Conservation (phyloP, 2,113 vertebrate species). For the Coryphaenoides rupestris region DNA sequence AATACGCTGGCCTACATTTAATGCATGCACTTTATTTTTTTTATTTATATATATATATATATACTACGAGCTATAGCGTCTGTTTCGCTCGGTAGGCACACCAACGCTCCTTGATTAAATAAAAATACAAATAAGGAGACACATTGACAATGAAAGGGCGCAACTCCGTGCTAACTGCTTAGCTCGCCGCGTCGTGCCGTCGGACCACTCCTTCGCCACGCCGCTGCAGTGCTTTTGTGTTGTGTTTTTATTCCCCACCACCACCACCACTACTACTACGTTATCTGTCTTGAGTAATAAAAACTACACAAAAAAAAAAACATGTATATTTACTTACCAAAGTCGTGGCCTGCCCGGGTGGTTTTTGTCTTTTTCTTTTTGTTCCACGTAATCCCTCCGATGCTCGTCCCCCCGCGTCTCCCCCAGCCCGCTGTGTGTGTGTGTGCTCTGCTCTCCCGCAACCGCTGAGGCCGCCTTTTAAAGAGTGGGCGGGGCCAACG, state of each 20-base stretch:
- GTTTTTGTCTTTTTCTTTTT: slow-evolving; percentile 10
- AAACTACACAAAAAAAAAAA: not conserved
- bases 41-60: too few relatives aligned
- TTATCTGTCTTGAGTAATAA: not conserved
- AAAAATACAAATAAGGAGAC: too few relatives aligned
- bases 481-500: slow-evolving; percentile 55
- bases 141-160: not conserved
- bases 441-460: too few relatives aligned
- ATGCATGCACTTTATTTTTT: too few relatives aligned
- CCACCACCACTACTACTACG: too few relatives aligned
- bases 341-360: slow-evolving; percentile 11
- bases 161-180: slow-evolving; percentile 23
- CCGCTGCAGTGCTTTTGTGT: slow-evolving; percentile 55
- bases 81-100: too few relatives aligned
- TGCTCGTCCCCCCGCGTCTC: slow-evolving; percentile 41
- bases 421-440: slow-evolving; percentile 61
- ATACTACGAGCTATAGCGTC: too few relatives aligned
- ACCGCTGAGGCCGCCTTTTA: slow-evolving; percentile 52
- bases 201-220: slow-evolving; percentile 70
- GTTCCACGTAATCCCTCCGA: slow-evolving; percentile 23
- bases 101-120: too few relatives aligned
- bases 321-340: slow-evolving; percentile 44
- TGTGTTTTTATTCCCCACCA: too few relatives aligned
- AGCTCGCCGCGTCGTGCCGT: slow-evolving; percentile 42
- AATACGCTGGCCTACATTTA: too few relatives aligned